phyloP scores from a whole-genome alignment of 2,797 vertebrate genomes.

The Glyptemys insculpta region DNA sequence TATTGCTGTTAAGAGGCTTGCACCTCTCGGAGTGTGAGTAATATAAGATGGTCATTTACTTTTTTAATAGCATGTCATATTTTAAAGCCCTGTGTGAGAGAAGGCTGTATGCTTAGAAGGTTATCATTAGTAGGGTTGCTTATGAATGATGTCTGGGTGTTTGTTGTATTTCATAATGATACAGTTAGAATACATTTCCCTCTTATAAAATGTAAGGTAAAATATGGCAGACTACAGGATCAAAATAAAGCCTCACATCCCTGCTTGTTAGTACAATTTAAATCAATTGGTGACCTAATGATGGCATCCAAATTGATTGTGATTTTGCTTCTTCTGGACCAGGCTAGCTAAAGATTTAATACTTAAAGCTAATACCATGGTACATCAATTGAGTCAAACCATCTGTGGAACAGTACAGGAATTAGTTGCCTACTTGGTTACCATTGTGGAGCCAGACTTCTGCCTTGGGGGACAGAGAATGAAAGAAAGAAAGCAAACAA shows the following conservation, averaged over 20 bases:
- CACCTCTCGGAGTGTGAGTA: not conserved
- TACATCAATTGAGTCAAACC: not conserved
- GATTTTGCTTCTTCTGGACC: not conserved
- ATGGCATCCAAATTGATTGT: not conserved
- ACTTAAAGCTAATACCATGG: not conserved
- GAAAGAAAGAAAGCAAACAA: not conserved
- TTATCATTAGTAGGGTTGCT: slow-evolving; percentile 2
- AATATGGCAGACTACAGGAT: not conserved
- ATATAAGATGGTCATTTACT: not conserved
- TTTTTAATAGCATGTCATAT: not conserved
- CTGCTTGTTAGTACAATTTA: not conserved
- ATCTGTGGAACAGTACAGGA: not conserved
- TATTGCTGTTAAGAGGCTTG: not conserved
- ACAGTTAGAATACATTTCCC: not conserved
- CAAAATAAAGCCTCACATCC: not conserved
- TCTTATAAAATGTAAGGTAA: not conserved
- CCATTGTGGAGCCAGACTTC: not conserved
- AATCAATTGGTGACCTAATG: not conserved
- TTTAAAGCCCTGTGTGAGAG: not conserved
- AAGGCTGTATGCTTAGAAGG: not conserved
- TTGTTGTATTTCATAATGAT: slow-evolving; percentile 20
- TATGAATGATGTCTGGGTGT: slow-evolving; percentile 1
- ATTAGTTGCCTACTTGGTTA: not conserved
- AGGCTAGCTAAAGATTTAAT: not conserved
- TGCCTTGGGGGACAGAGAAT: not conserved